Conservation (phyloP, 2,888 invertebrate species). For the Ophion obscuratus region DNA sequence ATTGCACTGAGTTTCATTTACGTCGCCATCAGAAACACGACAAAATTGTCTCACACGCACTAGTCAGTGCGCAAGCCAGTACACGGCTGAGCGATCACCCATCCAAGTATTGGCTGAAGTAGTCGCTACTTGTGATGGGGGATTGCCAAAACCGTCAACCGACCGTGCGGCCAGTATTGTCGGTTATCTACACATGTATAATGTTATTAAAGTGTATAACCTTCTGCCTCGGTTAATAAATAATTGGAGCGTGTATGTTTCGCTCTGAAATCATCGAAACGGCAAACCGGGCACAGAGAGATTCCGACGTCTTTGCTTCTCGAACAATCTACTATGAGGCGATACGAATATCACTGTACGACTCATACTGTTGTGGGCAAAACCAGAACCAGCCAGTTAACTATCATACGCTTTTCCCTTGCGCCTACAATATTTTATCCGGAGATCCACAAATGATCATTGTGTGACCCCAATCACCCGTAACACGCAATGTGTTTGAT, state of each 20-base stretch:
- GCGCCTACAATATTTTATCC: slow-evolving; percentile 38
- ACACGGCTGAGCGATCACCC: too few species aligned
- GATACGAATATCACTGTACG: slow-evolving; percentile 12
- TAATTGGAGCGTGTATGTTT: slow-evolving; percentile 63
- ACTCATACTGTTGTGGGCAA: slow-evolving; percentile 54
- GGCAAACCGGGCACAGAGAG: slow-evolving; percentile 34
- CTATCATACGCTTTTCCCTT: slow-evolving; percentile 53
- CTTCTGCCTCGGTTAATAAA: slow-evolving; percentile 1
- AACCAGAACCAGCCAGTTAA: slow-evolving; percentile 60
- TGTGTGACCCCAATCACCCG: neutral
- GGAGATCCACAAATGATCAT: slow-evolving; percentile 42
- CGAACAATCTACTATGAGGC: neutral
- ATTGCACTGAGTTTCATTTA: too few species aligned
- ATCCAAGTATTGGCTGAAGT: too few species aligned
- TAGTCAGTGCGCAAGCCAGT: too few species aligned
- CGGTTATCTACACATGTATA: neutral
- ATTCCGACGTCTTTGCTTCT: slow-evolving; percentile 41
- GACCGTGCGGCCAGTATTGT: neutral
- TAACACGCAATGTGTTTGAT: slow-evolving; percentile 23
- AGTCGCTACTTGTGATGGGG: too few species aligned
- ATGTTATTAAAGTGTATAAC: slow-evolving; percentile 22
- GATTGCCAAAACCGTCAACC: too few species aligned
- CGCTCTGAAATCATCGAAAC: slow-evolving; percentile 58
- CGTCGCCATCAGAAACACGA: too few species aligned
- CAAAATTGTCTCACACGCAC: too few species aligned